Conservation (phyloP, 2,888 invertebrate genomes). For the Stenolophus ochropezus region DNA sequence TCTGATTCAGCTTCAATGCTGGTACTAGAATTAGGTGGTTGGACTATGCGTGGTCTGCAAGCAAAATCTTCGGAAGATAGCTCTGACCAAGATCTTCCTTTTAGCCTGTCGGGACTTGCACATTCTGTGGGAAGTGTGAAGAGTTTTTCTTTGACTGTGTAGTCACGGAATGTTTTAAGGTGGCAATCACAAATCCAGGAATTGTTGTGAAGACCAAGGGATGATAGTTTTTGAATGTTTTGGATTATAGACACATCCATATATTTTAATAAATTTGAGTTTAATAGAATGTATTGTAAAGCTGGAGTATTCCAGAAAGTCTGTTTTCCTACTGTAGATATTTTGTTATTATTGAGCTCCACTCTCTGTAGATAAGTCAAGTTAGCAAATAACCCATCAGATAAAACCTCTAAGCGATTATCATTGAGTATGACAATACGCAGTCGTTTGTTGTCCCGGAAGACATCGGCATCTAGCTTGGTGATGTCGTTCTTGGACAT, state of each 20-base stretch:
- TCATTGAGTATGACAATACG: conserved; percentile 84
- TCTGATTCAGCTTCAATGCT: conserved; percentile 78
- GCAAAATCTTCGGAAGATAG: conserved; percentile 85
- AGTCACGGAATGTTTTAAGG: conserved; percentile 85
- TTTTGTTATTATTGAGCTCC: conserved; percentile 84
- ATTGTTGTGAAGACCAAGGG: conserved; percentile 86
- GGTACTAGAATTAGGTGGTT: conserved; percentile 77
- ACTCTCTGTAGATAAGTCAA: conserved; percentile 85
- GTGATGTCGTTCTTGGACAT: conserved; percentile 84
- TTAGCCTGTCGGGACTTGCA: conserved; percentile 80
- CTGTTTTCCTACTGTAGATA: conserved; percentile 81
- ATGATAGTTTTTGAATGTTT: conserved; percentile 80
- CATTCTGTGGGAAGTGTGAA: conserved; percentile 86
- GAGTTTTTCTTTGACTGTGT: conserved; percentile 80
- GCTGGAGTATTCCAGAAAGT: conserved; percentile 83
- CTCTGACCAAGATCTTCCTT: conserved; percentile 84
- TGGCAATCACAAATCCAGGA: conserved; percentile 94
- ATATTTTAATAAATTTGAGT: conserved; percentile 83
- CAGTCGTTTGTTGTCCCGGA: conserved; percentile 82
- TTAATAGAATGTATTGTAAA: conserved; percentile 81
- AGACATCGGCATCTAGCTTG: conserved; percentile 81
- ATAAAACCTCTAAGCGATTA: conserved; percentile 84
- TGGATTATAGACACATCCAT: conserved; percentile 79
- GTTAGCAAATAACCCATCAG: conserved; percentile 85
- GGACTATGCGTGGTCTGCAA: conserved; percentile 85